Conservation (phyloP, 2,113 vertebrate genomes). For the Oncorhynchus gorbuscha region DNA sequence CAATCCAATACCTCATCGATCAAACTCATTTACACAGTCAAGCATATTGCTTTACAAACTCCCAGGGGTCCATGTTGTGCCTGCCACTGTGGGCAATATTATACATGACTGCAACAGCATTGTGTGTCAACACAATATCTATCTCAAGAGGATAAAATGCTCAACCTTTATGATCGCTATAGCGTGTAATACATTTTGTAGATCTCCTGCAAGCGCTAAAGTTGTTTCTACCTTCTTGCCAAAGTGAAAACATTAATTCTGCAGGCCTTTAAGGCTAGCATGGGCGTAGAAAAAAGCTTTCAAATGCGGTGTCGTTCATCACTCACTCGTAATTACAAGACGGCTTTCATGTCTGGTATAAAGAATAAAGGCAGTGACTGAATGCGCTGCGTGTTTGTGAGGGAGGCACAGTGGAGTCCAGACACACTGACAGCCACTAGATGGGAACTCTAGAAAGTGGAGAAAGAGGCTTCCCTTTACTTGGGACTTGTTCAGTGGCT, state of each 20-base stretch:
- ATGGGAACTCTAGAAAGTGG: slow-evolving; percentile 16
- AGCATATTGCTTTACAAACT: background rate
- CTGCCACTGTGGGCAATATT: background rate
- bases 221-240: slow-evolving; percentile 23
- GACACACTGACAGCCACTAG: background rate
- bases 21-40: slow-evolving; percentile 18
- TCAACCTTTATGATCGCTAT: too few relatives aligned
- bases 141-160: too few relatives aligned
- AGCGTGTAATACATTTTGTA: too few relatives aligned
- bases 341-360: background rate
- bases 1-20: slow-evolving; percentile 10
- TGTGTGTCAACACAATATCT: too few relatives aligned
- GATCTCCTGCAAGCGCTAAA: background rate
- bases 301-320: slow-evolving; percentile 27
- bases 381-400: slow-evolving; percentile 26
- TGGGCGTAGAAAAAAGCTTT: slow-evolving; percentile 13
- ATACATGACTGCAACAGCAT: too few relatives aligned
- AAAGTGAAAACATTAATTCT: slow-evolving; percentile 1
- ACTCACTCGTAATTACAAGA: slow-evolving; percentile 27
- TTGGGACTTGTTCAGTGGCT: background rate
- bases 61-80: background rate
- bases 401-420: background rate
- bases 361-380: slow-evolving; percentile 11
- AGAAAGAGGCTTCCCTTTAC: background rate
- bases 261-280: slow-evolving; percentile 15